These are phyloP conservation scores for Myrmecobius fasciatus DNA, from an alignment of 2,113 vertebrate species.

Conservation along the genomic window DNA sequence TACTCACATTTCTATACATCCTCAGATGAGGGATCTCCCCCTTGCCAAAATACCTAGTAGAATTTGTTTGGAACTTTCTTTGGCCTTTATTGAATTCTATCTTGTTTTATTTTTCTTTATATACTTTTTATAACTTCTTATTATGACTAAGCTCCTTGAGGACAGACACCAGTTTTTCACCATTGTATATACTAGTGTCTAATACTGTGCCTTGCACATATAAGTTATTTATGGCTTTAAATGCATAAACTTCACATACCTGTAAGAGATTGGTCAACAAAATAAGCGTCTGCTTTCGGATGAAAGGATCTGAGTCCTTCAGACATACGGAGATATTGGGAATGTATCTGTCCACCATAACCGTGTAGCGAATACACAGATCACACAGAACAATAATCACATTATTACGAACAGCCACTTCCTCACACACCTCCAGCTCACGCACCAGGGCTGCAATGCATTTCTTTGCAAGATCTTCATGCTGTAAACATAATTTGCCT, in stretches of 20 bases:
- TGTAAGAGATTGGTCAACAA: conserved; percentile 96
- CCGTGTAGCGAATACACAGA: conserved; percentile 94
- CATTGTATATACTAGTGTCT: not conserved
- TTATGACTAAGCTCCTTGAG: not conserved
- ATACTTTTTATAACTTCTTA: not conserved
- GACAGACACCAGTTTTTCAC: not conserved
- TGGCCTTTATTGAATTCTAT: not conserved
- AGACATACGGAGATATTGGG: conserved; percentile 92
- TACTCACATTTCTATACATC: no score
- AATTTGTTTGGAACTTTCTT: no score
- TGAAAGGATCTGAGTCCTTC: conserved; percentile 86
- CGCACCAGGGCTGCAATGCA: conserved; percentile 91
- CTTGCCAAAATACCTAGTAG: no score
- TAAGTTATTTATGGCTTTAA: not conserved
- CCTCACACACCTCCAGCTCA: conserved; percentile 90
- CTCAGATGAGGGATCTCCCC: no score
- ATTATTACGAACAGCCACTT: conserved; percentile 91
- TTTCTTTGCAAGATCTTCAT: conserved; percentile 90
- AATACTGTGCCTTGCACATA: not conserved
- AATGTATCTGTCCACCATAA: conserved; percentile 91
- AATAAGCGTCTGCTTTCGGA: conserved; percentile 94
- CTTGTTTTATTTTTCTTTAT: not conserved
- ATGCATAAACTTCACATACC: conserved; percentile 78
- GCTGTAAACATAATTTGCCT: conserved; percentile 96
- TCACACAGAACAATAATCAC: conserved; percentile 93